These are phyloP conservation scores for Trichonephila clavipes DNA, from an alignment of 1,140 invertebrate genomes.

Conservation along the genomic window DNA sequence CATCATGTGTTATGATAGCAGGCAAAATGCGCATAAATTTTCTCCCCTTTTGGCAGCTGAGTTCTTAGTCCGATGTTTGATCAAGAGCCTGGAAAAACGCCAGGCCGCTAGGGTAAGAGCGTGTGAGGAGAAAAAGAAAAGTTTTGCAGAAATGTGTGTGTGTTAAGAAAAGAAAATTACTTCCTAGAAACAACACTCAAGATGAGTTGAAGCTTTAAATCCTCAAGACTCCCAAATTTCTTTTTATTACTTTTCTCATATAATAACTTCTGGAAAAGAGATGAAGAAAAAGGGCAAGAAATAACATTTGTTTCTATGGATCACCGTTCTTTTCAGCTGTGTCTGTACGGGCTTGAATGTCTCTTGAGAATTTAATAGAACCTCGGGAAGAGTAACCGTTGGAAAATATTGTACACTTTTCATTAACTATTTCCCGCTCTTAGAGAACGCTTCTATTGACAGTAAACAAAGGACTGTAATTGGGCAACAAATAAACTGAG, in stretches of 20 bases:
- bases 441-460: background rate
- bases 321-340: conserved; percentile 45
- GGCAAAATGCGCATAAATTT: conserved; percentile 60
- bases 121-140: background rate
- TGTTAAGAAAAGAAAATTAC: conserved; percentile 57
- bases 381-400: background rate
- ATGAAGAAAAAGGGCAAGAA: conserved; percentile 41
- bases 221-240: conserved; percentile 65
- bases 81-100: conserved; percentile 39
- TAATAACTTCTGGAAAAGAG: conserved; percentile 43
- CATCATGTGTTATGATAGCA: conserved; percentile 12
- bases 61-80: conserved; percentile 7
- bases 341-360: conserved; percentile 39
- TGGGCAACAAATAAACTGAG: background rate
- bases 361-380: conserved; percentile 49
- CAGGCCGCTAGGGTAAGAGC: background rate
- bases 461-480: conserved; percentile 19
- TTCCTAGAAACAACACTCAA: conserved; percentile 68
- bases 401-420: conserved; percentile 53
- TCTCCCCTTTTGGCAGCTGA: conserved; percentile 41
- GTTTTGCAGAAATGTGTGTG: conserved; percentile 33
- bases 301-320: conserved; percentile 67
- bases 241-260: conserved; percentile 68
- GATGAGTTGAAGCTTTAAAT: conserved; percentile 67
- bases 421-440: conserved; percentile 47